Base-by-base conservation (phyloP, 2,797 vertebrate genomes). In the Nothura maculosa region DNA sequence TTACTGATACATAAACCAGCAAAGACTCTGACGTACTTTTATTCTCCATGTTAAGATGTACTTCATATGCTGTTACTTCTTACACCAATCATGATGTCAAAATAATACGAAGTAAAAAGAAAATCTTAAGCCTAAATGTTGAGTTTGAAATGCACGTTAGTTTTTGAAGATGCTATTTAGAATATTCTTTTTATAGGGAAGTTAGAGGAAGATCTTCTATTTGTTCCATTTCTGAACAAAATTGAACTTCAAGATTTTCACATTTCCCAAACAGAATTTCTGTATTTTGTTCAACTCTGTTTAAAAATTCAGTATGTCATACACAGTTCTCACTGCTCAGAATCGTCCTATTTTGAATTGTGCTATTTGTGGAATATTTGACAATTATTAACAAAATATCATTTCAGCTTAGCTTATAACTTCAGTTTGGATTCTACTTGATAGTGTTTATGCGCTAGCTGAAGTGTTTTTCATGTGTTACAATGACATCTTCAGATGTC, bases 351-450 rank as follows among this genome's bases (percentile, higher is more conserved):
- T 95, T 96, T 92, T 88, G 75, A 89, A 87, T 77, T 91, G 93
- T 89, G 85, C 92, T 93, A 95, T 96, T 95, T 94, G 89, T 81
- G 80, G 86, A 96, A 55, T 91, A 94, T 95, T 89, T 94, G 96
- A 94, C 92, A 96, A 96, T 94, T 94, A 95, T 95, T 94, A 96
- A 90, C 88, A 94, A 96, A 95, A 90, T 94, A 96, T 96, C 85
- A 87, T 94, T 96, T 96, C 95, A 96, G 74, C 72, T 73, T 70
- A 75, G 85, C 92, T 93, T 94, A 94, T 96, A 95, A 93, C 92
- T 94, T 96, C 95, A 90, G 89, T 78, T 94, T 42, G 84, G 79
- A 92, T 88, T 82, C 89, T 64, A 42, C 83, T 91, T 96, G 89
- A 95, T 91, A 85, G 81, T 90, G 94, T 94, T 95, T 95, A 95